Percentiles rank a stretch among this genome's conserved stretches.
Conservation (phyloP, 2,888 invertebrate species). For the Fragum fragum region DNA sequence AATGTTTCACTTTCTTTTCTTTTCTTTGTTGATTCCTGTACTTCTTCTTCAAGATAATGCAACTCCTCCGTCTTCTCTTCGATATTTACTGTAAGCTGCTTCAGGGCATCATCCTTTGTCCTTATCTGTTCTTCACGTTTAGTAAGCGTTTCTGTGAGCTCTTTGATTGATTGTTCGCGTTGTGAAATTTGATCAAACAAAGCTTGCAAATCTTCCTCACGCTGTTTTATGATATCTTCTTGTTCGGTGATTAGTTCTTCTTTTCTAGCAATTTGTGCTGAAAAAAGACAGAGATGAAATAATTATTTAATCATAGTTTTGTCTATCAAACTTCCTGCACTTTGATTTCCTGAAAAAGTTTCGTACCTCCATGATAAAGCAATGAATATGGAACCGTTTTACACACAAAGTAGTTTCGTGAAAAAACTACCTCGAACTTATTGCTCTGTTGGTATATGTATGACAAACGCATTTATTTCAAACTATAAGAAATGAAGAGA, state of each 20-base stretch:
- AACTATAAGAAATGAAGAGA: no score
- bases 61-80: slow-evolving; percentile 79
- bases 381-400: no score
- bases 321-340: no score
- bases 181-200: slow-evolving; percentile 80
- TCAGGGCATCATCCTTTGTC: slow-evolving; percentile 83
- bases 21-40: slow-evolving; percentile 72
- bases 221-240: slow-evolving; percentile 74
- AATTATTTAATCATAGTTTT: no score
- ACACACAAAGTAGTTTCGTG: no score
- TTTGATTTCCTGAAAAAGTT: no score
- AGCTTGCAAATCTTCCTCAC: slow-evolving; percentile 74
- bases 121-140: slow-evolving; percentile 12
- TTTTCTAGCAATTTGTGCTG: slow-evolving; percentile 68
- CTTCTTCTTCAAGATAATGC: slow-evolving; percentile 78
- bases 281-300: neutral
- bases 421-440: no score
- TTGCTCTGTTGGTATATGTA: no score
- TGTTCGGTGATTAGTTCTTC: slow-evolving; percentile 78
- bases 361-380: no score
- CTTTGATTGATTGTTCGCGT: slow-evolving; percentile 76
- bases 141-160: slow-evolving; percentile 79
- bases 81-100: slow-evolving; percentile 75
- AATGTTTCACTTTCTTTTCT: slow-evolving; percentile 77
- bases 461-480: no score